Evolutionary conservation across 2,113 vertebrate species (phyloP), one percentile per base, ranked within the genome.

Genomic region (Sphyrna mokarran): DNA sequence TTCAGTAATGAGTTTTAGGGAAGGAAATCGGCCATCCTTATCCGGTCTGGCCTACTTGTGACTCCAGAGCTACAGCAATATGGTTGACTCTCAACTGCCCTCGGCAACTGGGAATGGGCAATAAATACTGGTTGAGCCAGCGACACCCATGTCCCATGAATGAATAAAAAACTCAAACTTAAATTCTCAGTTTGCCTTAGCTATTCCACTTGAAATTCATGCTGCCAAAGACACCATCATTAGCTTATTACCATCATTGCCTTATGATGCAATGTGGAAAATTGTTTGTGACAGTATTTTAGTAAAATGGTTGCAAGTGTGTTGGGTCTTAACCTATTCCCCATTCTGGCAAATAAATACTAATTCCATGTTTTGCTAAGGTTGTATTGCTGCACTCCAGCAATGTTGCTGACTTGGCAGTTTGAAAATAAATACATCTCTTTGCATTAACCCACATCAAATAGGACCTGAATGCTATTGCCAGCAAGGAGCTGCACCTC

Each of bases 401-500:
- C 89, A 91, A 4, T 0, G 40, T 83, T 83, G 80, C 80, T 43
- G 18, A 83, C 16, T 20, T 8, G 6, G 80, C 80, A 83, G 80
- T 83, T 83, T 83, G 10, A 33, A 43, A 83, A 54, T 54, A 43
- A 40, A 83, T 40, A 94, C 22, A n/a, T 68, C 10, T 48, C 61
- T 22, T 0, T 66, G 22, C 54, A 48, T 54, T 87, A 10, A 18
- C 26, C 72, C 48, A 20, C 14, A 26, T 69, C 40, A 6, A 72
- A 70, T 70, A 95, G 93, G 93, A 95, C 40, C 93, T 95, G 66
- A 95, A 95, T 18, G 40, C 40, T 29, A 72, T 95, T 95, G 99
- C 99, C 8, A 98, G 98, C 96, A 98, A 98, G 97, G 98, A 99
- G 96, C 96, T 98, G 40, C 98, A 97, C 69, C 98, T 97, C 40